Percentiles rank a stretch among this genome's conserved stretches.
phyloP scores from a whole-genome alignment of 1,140 invertebrate species.

The Drosophila tsacasi region DNA sequence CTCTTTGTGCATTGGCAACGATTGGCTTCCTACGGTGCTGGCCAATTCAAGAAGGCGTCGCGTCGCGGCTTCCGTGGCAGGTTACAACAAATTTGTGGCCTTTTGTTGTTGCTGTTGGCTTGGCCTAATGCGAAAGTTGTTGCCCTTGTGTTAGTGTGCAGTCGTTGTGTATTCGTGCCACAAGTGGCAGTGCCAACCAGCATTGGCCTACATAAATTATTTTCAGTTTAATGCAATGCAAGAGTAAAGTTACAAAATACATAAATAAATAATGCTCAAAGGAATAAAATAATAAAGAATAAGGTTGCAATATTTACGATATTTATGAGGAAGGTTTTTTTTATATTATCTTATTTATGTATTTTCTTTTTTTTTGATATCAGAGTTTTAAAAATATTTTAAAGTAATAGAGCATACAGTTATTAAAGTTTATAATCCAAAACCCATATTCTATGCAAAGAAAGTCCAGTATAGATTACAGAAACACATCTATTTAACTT shows the following conservation, averaged over 20 bases:
- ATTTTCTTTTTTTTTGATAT: too few relatives aligned
- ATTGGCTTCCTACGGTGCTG: slow-evolving; percentile 66
- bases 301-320: not conserved
- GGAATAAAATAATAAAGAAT: not conserved
- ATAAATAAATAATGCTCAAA: not conserved
- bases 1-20: slow-evolving; percentile 4
- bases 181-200: slow-evolving; percentile 70
- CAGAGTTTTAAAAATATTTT: too few relatives aligned
- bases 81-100: slow-evolving; percentile 47
- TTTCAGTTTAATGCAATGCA: not conserved
- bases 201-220: slow-evolving; percentile 36
- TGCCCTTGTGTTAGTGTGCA: slow-evolving; percentile 79
- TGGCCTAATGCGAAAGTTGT: slow-evolving; percentile 84
- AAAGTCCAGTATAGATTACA: too few relatives aligned
- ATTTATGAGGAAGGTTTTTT: too few relatives aligned
- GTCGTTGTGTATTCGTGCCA: slow-evolving; percentile 60
- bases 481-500: too few relatives aligned
- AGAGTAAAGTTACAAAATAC: not conserved
- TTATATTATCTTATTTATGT: too few relatives aligned
- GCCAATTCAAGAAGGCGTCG: slow-evolving; percentile 50
- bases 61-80: slow-evolving; percentile 48
- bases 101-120: slow-evolving; percentile 36
- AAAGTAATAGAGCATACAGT: too few relatives aligned
- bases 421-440: too few relatives aligned
- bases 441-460: too few relatives aligned